Evolutionary conservation across 2,888 invertebrate species (phyloP).

Genomic region (Netelia inedita): DNA sequence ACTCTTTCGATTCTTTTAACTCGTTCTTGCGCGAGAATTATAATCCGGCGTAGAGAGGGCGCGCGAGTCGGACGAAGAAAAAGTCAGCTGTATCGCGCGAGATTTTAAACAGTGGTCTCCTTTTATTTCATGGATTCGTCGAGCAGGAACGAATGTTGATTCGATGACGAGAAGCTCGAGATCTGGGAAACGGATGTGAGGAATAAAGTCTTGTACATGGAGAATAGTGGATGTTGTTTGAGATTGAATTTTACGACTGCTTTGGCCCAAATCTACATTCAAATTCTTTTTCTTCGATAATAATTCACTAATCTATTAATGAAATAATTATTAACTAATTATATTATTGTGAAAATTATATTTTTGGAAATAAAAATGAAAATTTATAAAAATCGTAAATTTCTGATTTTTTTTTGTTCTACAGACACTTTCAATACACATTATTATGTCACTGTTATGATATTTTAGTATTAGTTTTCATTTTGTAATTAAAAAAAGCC

Average conservation of each 20-base stretch:
- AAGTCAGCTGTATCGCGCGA: not conserved
- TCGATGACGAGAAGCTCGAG: not conserved
- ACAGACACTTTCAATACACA: too few relatives aligned
- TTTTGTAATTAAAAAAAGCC: too few relatives aligned
- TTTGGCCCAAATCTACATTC: too few relatives aligned
- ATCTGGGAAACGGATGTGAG: not conserved
- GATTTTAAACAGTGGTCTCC: slow-evolving; percentile 52
- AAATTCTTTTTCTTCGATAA: too few relatives aligned
- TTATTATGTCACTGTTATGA: too few relatives aligned
- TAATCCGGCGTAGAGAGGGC: slow-evolving; percentile 1
- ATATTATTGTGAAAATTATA: too few relatives aligned
- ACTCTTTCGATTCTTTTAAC: slow-evolving; percentile 51
- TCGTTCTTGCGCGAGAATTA: slow-evolving; percentile 60
- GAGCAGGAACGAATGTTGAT: slow-evolving; percentile 22
- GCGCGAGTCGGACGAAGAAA: slow-evolving; percentile 10
- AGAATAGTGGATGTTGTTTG: not conserved
- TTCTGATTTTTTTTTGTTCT: too few relatives aligned
- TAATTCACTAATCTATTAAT: too few relatives aligned
- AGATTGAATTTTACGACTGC: not conserved
- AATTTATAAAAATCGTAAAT: too few relatives aligned
- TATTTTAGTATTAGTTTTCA: too few relatives aligned
- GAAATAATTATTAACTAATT: too few relatives aligned
- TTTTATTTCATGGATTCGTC: slow-evolving; percentile 43
- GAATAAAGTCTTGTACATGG: not conserved
- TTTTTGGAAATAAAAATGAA: too few relatives aligned